phyloP scores from a whole-genome alignment of 2,797 vertebrate species.

The Cuculus canorus region DNA sequence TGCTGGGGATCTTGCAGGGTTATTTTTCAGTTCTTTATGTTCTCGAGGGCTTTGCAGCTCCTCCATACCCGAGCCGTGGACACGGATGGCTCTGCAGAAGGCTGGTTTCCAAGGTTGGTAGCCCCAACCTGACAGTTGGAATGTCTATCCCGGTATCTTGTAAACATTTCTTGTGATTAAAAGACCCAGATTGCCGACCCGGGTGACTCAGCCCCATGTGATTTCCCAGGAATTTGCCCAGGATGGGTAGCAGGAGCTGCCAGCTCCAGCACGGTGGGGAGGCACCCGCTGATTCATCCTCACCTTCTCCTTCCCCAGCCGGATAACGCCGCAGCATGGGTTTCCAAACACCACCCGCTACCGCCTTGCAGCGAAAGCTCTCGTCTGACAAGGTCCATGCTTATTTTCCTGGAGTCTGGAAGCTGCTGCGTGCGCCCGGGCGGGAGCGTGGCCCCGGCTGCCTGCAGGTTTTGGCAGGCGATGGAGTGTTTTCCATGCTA shows the following conservation, averaged over 20 bases:
- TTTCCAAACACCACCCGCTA: background rate
- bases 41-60: background rate
- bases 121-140: background rate
- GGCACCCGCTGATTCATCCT: slow-evolving; percentile 47
- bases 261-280: background rate
- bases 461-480: background rate
- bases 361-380: background rate
- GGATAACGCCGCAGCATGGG: background rate
- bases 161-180: background rate
- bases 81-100: background rate
- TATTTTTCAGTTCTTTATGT: background rate
- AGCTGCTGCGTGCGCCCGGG: slow-evolving; percentile 3
- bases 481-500: background rate
- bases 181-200: background rate
- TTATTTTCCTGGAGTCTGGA: slow-evolving; percentile 17
- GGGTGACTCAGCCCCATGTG: slow-evolving; percentile 15
- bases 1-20: background rate
- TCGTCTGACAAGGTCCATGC: background rate
- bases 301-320: slow-evolving; percentile 15
- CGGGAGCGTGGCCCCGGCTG: background rate
- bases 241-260: background rate
- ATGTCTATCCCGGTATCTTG: background rate
- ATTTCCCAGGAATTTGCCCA: background rate
- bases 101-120: background rate
- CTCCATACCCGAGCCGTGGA: background rate